Base-by-base conservation (phyloP, 2,888 invertebrate genomes). In the Dugesia japonica region DNA sequence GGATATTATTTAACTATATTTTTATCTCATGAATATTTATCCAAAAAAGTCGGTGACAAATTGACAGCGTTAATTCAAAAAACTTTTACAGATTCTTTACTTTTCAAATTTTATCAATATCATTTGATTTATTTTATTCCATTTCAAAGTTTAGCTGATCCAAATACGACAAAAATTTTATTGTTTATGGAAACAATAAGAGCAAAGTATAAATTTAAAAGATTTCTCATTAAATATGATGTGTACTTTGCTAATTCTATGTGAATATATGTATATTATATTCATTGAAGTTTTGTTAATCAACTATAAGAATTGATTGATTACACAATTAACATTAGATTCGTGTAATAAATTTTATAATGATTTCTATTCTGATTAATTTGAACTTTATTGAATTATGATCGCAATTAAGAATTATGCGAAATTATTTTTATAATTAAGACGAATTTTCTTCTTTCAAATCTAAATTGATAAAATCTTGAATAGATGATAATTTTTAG, bases 171-270 rank as follows among this genome's bases (percentile, higher is more conserved):
- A 56, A 56, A 56, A n/a, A 56, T 56, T 56, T 23, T 56, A n/a
- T n/a, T 56, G 56, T 56, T 56, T 56, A 56, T 56, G 56, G 56
- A 56, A n/a, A 56, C 56, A n/a, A 56, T 56, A 4, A 56, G 23
- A 56, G 56, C n/a, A 1, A 56, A 56, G 23, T 56, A 56, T 23
- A 56, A 56, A 23, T 56, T 56, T 20, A 4, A 56, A n/a, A 56
- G 56, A 23, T 56, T 56, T 56, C n/a, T 56, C 7, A 56, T 56
- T 4, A 56, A 56, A 56, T 56, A 56, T n/a, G 56, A 56, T 56
- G 56, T 56, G 4, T 20, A 20, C 17, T 56, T 13, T 56, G 7
- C 4, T 7, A n/a, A 56, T 56, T 56, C 56, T 31, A 31, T n/a
- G n/a, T n/a, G n/a, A n/a, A n/a, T n/a, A n/a, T n/a, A n/a, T n/a